phyloP scores from a whole-genome alignment of 2,113 vertebrate species.

The Raja brachyura region DNA sequence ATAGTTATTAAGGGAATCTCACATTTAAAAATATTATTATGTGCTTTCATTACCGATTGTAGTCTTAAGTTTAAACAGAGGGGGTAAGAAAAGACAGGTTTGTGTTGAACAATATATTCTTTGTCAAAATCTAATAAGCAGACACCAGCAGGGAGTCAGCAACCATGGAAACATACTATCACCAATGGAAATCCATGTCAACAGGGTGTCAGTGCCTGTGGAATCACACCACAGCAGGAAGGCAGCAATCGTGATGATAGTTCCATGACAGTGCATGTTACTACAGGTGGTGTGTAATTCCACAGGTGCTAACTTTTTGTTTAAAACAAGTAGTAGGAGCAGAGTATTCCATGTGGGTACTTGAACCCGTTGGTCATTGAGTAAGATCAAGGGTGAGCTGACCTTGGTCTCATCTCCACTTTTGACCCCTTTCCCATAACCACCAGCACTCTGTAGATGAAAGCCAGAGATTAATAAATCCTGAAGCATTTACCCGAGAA shows the following conservation, averaged over 20 bases:
- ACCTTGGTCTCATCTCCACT: too few species aligned
- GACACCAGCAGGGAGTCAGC: background rate
- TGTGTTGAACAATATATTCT: background rate
- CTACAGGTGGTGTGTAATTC: background rate
- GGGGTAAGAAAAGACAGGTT: background rate
- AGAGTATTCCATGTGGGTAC: too few species aligned
- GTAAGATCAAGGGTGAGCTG: too few species aligned
- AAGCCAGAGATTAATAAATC: too few species aligned
- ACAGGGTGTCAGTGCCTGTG: background rate
- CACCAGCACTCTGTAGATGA: too few species aligned
- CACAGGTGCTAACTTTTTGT: background rate
- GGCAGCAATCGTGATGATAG: background rate
- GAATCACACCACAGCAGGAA: background rate
- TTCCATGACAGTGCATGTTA: background rate
- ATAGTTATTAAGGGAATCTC: background rate
- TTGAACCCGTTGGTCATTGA: too few species aligned
- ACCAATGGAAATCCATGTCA: background rate
- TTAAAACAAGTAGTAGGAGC: too few species aligned
- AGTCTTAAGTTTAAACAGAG: background rate
- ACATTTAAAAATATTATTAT: conserved; percentile 3
- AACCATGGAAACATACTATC: background rate
- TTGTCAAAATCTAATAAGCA: background rate
- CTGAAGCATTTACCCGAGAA: too few species aligned
- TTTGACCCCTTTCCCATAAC: too few species aligned
- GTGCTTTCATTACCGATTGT: background rate